These are phyloP conservation scores for Sebastes cheni DNA, from an alignment of 2,797 vertebrate genomes.

Conservation along the genomic window DNA sequence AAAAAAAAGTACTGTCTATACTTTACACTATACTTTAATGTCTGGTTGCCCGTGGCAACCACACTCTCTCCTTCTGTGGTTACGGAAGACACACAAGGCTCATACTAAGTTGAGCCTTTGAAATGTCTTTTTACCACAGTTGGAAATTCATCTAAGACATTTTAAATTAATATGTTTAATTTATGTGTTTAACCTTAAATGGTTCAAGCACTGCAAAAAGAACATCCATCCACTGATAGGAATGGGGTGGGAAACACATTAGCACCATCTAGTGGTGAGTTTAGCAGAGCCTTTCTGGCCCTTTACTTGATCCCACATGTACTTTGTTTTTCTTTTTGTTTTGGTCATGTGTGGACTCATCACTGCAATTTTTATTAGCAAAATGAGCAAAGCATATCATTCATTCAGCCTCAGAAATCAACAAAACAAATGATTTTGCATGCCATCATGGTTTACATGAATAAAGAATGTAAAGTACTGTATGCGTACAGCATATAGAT, in stretches of 20 bases:
- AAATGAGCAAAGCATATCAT: not conserved
- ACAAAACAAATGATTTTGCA: not conserved
- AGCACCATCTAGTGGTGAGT: slow-evolving; percentile 75
- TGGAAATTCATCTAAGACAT: not conserved
- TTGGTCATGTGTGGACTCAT: not conserved
- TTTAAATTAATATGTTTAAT: not conserved
- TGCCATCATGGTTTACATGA: not conserved
- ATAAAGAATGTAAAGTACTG: not conserved
- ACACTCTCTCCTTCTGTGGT: not conserved
- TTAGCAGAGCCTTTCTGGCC: slow-evolving; percentile 23
- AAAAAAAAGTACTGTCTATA: not conserved
- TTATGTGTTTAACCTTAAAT: slow-evolving; percentile 18
- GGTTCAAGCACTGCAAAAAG: not conserved
- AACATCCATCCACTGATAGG: not conserved
- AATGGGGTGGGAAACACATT: slow-evolving; percentile 57
- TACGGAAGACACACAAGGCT: not conserved
- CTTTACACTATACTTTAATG: slow-evolving; percentile 23
- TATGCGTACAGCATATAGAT: not conserved
- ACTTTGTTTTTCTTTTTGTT: too few relatives aligned
- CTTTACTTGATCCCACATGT: not conserved
- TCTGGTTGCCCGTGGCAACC: slow-evolving; percentile 41
- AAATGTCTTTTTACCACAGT: not conserved
- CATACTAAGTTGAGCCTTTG: not conserved
- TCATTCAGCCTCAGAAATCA: not conserved
- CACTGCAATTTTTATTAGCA: not conserved